Percentiles rank a stretch among this genome's conserved stretches.
These are phyloP conservation scores for Hyperoplus immaculatus DNA, from an alignment of 2,797 vertebrate genomes.

Conservation along the genomic window DNA sequence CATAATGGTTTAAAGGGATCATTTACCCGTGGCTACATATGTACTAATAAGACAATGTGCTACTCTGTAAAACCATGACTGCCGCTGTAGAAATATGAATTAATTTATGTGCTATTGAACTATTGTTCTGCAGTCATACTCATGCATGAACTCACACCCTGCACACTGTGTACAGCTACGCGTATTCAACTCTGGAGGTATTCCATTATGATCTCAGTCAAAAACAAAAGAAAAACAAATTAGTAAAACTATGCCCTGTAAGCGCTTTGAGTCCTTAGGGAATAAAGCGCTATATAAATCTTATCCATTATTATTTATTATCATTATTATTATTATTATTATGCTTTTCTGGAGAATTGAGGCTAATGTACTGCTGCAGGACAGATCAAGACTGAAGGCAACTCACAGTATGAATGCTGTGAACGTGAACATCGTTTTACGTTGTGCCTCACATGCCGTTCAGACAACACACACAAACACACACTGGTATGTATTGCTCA, in stretches of 20 bases:
- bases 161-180: too few relatives aligned
- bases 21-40: background rate
- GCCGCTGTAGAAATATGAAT: background rate
- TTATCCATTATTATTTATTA: background rate
- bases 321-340: background rate
- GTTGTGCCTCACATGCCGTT: background rate
- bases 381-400: background rate
- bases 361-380: too few relatives aligned
- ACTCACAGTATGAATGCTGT: background rate
- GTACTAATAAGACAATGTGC: background rate
- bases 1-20: background rate
- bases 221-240: too few relatives aligned
- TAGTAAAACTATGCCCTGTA: too few relatives aligned
- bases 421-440: background rate
- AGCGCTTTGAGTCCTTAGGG: too few relatives aligned
- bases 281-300: too few relatives aligned
- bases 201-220: too few relatives aligned
- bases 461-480: background rate
- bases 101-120: background rate
- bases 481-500: background rate
- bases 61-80: background rate
- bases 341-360: background rate
- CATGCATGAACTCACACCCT: too few relatives aligned
- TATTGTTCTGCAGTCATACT: background rate
- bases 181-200: too few relatives aligned